Evolutionary conservation across 2,888 invertebrate species (phyloP).

Genomic region (Aproaerema taeniolella): DNA sequence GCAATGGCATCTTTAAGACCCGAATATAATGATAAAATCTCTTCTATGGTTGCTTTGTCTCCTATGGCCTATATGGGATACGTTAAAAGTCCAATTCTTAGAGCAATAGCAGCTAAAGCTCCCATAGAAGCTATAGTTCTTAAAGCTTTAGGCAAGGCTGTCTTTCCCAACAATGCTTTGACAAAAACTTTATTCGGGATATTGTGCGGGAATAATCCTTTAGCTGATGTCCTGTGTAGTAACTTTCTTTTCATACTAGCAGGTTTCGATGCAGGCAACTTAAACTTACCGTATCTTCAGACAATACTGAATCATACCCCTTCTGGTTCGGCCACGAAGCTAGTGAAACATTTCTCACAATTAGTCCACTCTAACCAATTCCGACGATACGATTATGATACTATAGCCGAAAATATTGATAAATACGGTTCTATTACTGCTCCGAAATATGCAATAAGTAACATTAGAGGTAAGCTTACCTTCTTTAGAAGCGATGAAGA

Average conservation of each 20-base stretch:
- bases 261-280: conserved; percentile 71
- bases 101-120: conserved; percentile 21
- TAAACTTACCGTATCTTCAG: conserved; percentile 76
- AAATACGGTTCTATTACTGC: conserved; percentile 41
- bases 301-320: conserved; percentile 28
- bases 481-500: no score
- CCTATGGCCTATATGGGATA: conserved; percentile 75
- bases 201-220: neutral
- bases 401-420: conserved; percentile 33
- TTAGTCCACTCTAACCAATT: conserved; percentile 46
- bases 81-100: conserved; percentile 45
- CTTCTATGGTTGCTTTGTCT: conserved; percentile 72
- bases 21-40: conserved; percentile 75
- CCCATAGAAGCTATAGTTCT: neutral
- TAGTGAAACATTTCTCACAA: conserved; percentile 75
- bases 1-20: conserved; percentile 72
- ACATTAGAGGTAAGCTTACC: no score
- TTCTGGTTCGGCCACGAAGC: conserved; percentile 55
- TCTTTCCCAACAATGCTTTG: neutral
- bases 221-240: conserved; percentile 59
- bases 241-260: no score
- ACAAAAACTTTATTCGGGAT: no score
- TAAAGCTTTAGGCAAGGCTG: neutral
- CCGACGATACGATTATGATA: conserved; percentile 46
- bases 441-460: conserved; percentile 48